A percentile compares a stretch with the other conserved stretches of the same genome.
Conservation (phyloP, 2,113 vertebrate genomes). For the Rattus rattus region DNA sequence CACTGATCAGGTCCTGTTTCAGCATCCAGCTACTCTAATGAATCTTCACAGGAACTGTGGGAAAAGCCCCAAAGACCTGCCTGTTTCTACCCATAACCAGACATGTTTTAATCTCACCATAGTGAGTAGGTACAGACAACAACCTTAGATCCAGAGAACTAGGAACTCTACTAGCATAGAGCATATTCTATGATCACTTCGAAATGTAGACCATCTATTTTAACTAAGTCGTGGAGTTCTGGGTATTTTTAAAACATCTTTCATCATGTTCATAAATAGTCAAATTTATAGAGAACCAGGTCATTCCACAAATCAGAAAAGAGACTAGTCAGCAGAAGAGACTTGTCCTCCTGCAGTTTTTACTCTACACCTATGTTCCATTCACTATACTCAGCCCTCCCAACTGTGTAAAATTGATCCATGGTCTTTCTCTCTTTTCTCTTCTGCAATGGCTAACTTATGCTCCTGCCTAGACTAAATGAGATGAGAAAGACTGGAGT, state of each 20-base stretch:
- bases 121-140: no score
- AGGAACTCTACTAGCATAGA: background rate
- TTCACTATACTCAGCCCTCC: background rate
- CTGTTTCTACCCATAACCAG: background rate
- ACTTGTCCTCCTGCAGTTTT: background rate
- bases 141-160: accelerated
- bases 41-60: background rate
- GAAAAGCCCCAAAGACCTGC: background rate
- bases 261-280: background rate
- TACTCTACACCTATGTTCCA: background rate
- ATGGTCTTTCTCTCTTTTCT: background rate
- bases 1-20: accelerated
- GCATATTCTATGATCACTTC: background rate
- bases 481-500: conserved; percentile 48
- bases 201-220: background rate
- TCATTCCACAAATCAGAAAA: conserved; percentile 44
- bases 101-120: background rate
- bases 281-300: background rate
- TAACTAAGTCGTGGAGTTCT: background rate
- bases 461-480: conserved; percentile 27
- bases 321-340: background rate
- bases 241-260: background rate
- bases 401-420: conserved; percentile 3
- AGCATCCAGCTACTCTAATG: background rate
- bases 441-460: conserved; percentile 21